Conservation (phyloP, 2,113 vertebrate species). For the Pontoporia blainvillei region DNA sequence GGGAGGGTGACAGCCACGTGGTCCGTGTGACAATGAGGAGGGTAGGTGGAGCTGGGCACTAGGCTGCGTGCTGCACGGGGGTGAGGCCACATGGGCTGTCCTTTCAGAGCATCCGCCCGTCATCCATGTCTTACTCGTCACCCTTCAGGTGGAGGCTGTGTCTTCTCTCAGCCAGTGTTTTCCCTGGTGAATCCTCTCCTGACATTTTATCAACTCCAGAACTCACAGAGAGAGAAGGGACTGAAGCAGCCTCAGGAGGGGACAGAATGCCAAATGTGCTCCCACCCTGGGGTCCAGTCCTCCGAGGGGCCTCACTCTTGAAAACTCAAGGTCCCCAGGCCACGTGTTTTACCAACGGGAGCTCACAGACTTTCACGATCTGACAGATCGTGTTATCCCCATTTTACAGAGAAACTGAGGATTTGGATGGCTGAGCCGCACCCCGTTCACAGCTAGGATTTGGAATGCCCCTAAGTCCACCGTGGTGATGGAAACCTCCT, state of each 20-base stretch:
- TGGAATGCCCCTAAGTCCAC: background rate
- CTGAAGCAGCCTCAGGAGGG: background rate
- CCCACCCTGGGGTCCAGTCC: background rate
- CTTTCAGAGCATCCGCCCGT: background rate
- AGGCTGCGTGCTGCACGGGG: background rate
- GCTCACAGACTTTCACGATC: no score
- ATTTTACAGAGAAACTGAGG: background rate
- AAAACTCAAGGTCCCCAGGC: background rate
- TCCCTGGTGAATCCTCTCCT: background rate
- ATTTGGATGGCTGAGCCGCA: no score
- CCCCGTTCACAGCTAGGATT: background rate
- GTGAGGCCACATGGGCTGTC: background rate
- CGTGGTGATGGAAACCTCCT: background rate
- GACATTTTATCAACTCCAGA: background rate
- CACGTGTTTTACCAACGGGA: background rate
- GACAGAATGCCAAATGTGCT: background rate
- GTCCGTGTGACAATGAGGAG: background rate
- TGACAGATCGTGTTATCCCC: background rate
- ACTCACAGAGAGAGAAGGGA: background rate
- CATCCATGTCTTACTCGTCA: background rate
- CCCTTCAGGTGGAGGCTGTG: background rate
- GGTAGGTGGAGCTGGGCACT: background rate
- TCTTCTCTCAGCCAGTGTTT: constrained; percentile 1
- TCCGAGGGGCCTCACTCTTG: background rate
- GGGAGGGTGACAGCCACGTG: no score